Conservation (phyloP, 2,113 vertebrate species). For the Lepidiolamprologus cunningtoni region DNA sequence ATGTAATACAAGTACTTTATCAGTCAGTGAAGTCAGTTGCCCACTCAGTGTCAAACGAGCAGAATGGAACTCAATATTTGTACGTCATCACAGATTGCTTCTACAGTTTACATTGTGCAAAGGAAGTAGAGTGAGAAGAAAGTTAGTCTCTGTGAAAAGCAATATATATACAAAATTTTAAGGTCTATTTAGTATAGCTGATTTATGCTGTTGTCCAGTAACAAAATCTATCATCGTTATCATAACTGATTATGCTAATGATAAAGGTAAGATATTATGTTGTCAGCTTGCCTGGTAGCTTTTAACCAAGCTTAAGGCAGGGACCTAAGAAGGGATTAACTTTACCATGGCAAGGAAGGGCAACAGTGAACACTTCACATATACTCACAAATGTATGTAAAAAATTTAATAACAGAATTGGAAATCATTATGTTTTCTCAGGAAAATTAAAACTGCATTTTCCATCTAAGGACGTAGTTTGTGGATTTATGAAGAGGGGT, state of each 20-base stretch:
- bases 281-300: not conserved
- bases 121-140: not conserved
- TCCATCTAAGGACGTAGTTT: not conserved
- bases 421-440: not conserved
- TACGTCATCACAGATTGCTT: not conserved
- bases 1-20: slow-evolving; percentile 28
- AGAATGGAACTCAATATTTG: not conserved
- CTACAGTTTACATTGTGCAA: not conserved
- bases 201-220: not conserved
- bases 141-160: not conserved
- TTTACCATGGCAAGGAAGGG: not conserved
- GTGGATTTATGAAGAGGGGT: not conserved
- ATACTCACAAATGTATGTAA: not conserved
- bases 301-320: not conserved
- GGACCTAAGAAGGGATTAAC: not conserved
- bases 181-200: not conserved
- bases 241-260: not conserved
- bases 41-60: slow-evolving; percentile 8
- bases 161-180: not conserved
- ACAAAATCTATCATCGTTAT: not conserved
- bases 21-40: slow-evolving; percentile 20
- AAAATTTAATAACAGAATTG: not conserved
- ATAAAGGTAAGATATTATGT: not conserved
- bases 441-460: not conserved
- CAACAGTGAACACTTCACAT: not conserved